phyloP scores from a whole-genome alignment of 2,888 invertebrate species.

The Tetragonula carbonaria region DNA sequence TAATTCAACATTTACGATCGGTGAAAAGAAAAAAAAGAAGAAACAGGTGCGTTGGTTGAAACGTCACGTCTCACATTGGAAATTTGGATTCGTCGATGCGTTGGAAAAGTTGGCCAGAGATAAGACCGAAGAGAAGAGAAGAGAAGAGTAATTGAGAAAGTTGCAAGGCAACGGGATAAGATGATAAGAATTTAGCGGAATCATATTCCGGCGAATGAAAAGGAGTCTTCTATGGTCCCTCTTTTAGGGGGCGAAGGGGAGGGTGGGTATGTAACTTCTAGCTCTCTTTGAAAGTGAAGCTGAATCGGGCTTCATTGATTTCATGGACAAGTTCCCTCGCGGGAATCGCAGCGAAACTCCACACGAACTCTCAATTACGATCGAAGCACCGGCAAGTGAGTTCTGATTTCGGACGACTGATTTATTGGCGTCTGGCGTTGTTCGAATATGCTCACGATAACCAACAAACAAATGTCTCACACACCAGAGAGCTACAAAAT shows the following conservation, averaged over 20 bases:
- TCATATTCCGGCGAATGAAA: conserved; percentile 4
- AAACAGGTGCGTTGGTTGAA: too few species aligned
- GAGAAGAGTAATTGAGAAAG: conserved; percentile 14
- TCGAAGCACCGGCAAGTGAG: not conserved
- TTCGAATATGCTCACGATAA: not conserved
- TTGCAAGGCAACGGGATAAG: not conserved
- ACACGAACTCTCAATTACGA: conserved; percentile 20
- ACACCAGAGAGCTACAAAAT: not conserved
- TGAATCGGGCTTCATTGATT: conserved; percentile 25
- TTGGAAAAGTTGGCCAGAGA: not conserved
- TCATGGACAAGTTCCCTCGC: conserved; percentile 2
- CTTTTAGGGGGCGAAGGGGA: not conserved
- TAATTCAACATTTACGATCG: not conserved
- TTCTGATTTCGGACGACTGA: conserved; percentile 1
- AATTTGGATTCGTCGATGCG: not conserved
- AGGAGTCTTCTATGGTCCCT: not conserved
- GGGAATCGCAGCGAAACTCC: not conserved
- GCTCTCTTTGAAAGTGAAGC: conserved; percentile 13
- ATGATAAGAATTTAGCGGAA: conserved; percentile 5
- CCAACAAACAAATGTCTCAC: not conserved
- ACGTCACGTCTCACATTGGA: not conserved
- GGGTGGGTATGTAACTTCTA: not conserved
- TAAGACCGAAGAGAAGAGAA: not conserved
- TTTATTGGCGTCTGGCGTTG: not conserved
- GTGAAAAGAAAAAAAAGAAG: not conserved